Conservation (phyloP, 2,113 vertebrate genomes). For the Myrmecobius fasciatus region DNA sequence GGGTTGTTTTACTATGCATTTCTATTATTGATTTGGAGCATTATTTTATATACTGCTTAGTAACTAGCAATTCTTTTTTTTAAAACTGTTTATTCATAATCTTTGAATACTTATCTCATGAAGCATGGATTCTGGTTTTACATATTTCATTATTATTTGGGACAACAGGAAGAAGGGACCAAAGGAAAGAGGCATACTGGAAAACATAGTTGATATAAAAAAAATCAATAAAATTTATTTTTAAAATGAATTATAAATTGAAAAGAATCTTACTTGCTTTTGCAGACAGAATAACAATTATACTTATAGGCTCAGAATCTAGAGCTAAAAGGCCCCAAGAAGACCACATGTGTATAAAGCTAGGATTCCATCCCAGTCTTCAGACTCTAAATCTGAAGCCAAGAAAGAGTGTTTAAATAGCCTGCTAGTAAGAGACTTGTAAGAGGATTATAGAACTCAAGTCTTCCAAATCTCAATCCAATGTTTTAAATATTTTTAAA, state of each 20-base stretch:
- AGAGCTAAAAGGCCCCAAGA: background rate
- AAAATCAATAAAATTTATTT: background rate
- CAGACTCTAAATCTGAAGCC: background rate
- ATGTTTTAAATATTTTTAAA: background rate
- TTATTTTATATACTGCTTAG: background rate
- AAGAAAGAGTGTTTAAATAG: background rate
- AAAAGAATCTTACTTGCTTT: background rate
- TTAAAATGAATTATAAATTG: background rate
- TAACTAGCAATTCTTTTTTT: background rate
- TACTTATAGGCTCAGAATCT: background rate
- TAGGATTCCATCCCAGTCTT: background rate
- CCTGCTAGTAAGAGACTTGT: background rate
- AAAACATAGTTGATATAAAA: background rate
- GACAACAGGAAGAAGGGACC: background rate
- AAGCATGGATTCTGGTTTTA: background rate
- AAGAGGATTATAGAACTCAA: background rate
- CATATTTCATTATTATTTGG: background rate
- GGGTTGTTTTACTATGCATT: background rate
- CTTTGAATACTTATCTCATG: background rate
- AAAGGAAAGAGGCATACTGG: background rate
- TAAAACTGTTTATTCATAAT: background rate
- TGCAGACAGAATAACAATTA: background rate
- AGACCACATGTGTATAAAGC: background rate
- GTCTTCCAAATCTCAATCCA: background rate
- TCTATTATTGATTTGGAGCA: background rate